Conservation (phyloP, 2,888 invertebrate genomes). For the Archips crataeganus region DNA sequence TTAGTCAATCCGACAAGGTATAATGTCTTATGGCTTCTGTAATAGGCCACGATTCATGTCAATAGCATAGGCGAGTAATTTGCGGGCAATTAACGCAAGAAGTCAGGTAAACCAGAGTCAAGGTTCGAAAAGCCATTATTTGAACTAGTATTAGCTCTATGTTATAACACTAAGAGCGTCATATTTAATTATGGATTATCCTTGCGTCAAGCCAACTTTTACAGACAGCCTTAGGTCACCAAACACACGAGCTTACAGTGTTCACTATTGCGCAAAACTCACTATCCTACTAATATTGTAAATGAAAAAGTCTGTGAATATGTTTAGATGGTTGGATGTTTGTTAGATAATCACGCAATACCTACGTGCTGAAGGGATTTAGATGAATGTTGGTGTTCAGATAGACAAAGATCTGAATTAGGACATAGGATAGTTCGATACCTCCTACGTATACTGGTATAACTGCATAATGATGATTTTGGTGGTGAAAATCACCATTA, state of each 20-base stretch:
- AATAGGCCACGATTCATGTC: slow-evolving; percentile 36
- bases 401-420: too few relatives aligned
- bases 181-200: neutral
- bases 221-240: neutral
- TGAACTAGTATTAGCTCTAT: slow-evolving; percentile 15
- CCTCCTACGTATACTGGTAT: too few relatives aligned
- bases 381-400: too few relatives aligned
- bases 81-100: slow-evolving; percentile 33
- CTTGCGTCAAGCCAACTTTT: neutral
- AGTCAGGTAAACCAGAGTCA: slow-evolving; percentile 33
- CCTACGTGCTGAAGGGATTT: too few relatives aligned
- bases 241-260: too few relatives aligned
- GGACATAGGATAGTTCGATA: too few relatives aligned
- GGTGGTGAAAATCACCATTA: too few relatives aligned
- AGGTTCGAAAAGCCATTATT: slow-evolving; percentile 19
- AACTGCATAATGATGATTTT: too few relatives aligned
- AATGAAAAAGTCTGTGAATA: too few relatives aligned
- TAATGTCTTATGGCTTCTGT: neutral
- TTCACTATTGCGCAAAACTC: neutral
- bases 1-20: neutral
- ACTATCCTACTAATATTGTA: too few relatives aligned
- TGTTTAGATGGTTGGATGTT: too few relatives aligned
- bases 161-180: neutral
- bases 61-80: slow-evolving; percentile 15
- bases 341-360: too few relatives aligned